A percentile compares a stretch with the other conserved stretches of the same genome.
Conservation (phyloP, 2,797 vertebrate species). For the Kryptolebias ocellatus region DNA sequence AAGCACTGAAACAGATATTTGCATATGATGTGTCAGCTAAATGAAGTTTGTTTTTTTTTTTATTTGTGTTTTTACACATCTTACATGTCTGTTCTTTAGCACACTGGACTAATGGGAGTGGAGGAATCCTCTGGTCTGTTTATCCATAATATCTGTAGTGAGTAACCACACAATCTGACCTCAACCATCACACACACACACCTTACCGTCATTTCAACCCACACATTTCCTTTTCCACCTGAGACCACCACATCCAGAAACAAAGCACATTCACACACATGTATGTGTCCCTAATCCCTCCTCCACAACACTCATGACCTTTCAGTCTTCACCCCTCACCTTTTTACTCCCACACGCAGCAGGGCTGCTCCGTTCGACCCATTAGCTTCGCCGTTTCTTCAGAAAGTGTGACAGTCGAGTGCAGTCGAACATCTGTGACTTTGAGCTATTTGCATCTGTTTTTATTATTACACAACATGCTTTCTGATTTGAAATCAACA, state of each 20-base stretch:
- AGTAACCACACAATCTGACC: conserved; percentile 74
- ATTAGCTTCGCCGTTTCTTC: conserved; percentile 37
- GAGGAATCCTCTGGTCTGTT: conserved; percentile 72
- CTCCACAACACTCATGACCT: conserved; percentile 67
- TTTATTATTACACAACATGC: conserved; percentile 32
- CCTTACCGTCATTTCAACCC: conserved; percentile 57
- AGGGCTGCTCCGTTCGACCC: conserved; percentile 41
- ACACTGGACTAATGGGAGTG: conserved; percentile 40
- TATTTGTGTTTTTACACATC: not conserved
- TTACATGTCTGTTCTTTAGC: conserved; percentile 2
- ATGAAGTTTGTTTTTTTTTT: not conserved
- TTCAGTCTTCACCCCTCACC: conserved; percentile 63
- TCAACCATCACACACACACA: conserved; percentile 72
- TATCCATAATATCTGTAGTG: conserved; percentile 74
- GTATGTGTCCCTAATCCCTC: conserved; percentile 65
- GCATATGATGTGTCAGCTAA: too few species aligned
- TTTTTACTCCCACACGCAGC: conserved; percentile 68
- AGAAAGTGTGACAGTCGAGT: conserved; percentile 41
- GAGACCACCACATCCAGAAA: conserved; percentile 65
- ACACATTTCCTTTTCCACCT: conserved; percentile 71
- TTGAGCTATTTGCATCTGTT: conserved; percentile 56
- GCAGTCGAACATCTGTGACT: conserved; percentile 42
- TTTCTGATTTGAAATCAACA: not conserved
- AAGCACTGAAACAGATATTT: too few species aligned
- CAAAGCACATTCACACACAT: conserved; percentile 13